phyloP scores from a whole-genome alignment of 1,140 invertebrate genomes.

The Rhizoglyphus robini region DNA sequence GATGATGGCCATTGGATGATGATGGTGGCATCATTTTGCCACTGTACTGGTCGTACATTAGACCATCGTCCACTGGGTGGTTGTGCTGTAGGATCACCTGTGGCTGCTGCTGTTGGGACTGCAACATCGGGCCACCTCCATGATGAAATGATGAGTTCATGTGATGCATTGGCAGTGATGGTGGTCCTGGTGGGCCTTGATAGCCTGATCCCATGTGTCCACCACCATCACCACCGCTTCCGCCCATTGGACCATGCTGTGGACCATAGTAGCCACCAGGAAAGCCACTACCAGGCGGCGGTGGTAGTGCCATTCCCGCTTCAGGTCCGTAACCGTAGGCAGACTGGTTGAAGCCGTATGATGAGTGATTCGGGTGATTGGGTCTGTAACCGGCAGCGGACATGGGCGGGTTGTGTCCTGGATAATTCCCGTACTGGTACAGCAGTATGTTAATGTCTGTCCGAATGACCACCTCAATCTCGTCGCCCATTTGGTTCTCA shows the following conservation, averaged over 20 bases:
- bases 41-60: not conserved
- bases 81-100: slow-evolving; percentile 20
- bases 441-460: slow-evolving; percentile 21
- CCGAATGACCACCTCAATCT: slow-evolving; percentile 47
- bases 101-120: slow-evolving; percentile 1
- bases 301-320: not conserved
- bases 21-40: not conserved
- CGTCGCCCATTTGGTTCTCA: slow-evolving; percentile 36
- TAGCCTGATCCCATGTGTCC: too few species aligned
- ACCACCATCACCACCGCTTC: too few species aligned
- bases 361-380: not conserved
- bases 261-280: too few species aligned
- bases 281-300: not conserved
- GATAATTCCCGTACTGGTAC: not conserved
- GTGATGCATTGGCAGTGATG: not conserved
- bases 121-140: not conserved
- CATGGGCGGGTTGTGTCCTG: not conserved
- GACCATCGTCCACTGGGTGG: slow-evolving; percentile 6
- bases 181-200: not conserved
- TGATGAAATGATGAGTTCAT: not conserved
- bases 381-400: not conserved
- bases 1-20: not conserved
- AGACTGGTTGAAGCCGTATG: not conserved
- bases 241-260: too few species aligned
- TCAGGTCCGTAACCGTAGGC: not conserved